Conservation (phyloP, 2,888 invertebrate species). For the Empis stercorea region DNA sequence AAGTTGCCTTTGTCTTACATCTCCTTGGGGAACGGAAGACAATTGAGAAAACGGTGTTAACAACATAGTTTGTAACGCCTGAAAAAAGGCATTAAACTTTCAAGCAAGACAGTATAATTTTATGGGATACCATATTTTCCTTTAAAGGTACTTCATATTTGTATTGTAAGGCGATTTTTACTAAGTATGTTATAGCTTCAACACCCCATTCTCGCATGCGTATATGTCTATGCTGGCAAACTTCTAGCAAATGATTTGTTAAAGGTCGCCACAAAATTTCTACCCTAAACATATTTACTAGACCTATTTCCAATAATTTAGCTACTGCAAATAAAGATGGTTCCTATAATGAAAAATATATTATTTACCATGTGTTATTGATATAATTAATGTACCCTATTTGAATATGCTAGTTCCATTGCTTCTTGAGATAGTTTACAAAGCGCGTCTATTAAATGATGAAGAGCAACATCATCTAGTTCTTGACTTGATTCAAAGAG, state of each 20-base stretch:
- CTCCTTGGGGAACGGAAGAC: conserved; percentile 78
- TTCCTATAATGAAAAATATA: conserved; percentile 46
- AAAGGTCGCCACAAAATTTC: conserved; percentile 92
- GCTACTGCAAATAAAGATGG: conserved; percentile 95
- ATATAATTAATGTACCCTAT: conserved; percentile 47
- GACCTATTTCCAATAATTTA: conserved; percentile 92
- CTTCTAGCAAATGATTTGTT: conserved; percentile 90
- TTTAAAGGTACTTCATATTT: conserved; percentile 71
- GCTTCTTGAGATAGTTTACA: conserved; percentile 94
- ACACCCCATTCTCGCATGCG: conserved; percentile 97
- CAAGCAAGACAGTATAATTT: no score
- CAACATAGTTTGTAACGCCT: conserved; percentile 73
- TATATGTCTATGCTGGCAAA: conserved; percentile 89
- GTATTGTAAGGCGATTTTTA: conserved; percentile 79
- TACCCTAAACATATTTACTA: conserved; percentile 85
- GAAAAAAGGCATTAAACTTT: no score
- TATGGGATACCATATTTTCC: conserved; percentile 57
- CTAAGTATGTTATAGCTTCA: conserved; percentile 87
- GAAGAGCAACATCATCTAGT: conserved; percentile 85
- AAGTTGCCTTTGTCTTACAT: conserved; percentile 87
- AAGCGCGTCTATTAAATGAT: conserved; percentile 91
- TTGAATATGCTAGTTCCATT: conserved; percentile 92
- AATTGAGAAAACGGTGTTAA: conserved; percentile 85
- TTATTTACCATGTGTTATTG: background rate
- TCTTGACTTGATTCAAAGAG: conserved; percentile 91